Percentiles rank a stretch among this genome's conserved stretches.
Conservation (phyloP, 2,888 invertebrate genomes). For the Tetramorium bicarinatum region DNA sequence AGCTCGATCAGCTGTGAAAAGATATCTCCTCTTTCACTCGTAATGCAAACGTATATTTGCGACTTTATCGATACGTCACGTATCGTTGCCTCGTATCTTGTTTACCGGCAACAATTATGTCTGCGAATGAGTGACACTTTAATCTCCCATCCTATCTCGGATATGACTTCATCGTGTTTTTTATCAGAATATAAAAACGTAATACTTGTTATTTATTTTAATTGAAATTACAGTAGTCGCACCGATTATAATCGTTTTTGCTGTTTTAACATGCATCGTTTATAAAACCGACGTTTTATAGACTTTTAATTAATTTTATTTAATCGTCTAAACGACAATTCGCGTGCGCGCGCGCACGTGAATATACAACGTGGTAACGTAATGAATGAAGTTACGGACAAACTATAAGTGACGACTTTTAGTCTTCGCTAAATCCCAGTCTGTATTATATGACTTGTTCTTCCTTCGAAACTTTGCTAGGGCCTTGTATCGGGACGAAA, state of each 20-base stretch:
- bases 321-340: neutral
- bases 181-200: constrained; percentile 27
- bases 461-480: constrained; percentile 50
- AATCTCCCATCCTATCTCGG: constrained; percentile 47
- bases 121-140: constrained; percentile 49
- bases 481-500: constrained; percentile 56
- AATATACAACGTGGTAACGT: neutral
- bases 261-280: neutral
- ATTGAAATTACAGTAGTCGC: neutral
- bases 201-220: constrained; percentile 5
- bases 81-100: constrained; percentile 55
- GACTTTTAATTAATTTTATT: constrained; percentile 5
- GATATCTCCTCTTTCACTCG: constrained; percentile 68
- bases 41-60: constrained; percentile 57
- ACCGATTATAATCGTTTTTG: neutral
- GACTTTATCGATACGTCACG: constrained; percentile 67
- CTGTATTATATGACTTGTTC: constrained; percentile 42
- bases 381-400: constrained; percentile 13
- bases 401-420: constrained; percentile 9
- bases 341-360: no score
- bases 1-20: constrained; percentile 69
- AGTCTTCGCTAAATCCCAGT: constrained; percentile 30
- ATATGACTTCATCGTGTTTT: constrained; percentile 30
- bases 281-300: neutral
- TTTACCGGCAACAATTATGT: constrained; percentile 65